phyloP scores from a whole-genome alignment of 2,797 vertebrate genomes.

The Halcyon badia region DNA sequence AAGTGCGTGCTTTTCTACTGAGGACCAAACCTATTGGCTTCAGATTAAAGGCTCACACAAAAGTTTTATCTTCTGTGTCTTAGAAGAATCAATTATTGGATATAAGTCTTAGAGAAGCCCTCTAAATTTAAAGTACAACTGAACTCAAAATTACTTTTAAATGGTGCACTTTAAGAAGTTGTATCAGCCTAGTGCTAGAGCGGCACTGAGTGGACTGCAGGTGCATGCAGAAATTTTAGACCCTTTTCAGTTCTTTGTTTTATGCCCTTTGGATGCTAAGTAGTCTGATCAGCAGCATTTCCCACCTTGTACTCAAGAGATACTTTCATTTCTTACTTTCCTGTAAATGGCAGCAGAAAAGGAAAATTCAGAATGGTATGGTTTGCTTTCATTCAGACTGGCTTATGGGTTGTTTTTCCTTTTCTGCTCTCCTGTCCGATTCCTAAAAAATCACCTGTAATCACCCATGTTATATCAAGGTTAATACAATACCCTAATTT shows the following conservation, averaged over 20 bases:
- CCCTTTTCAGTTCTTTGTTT: background rate
- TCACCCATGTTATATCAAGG: constrained; percentile 18
- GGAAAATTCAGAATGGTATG: background rate
- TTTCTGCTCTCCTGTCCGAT: constrained; percentile 45
- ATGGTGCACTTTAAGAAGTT: constrained; percentile 47
- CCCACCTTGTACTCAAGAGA: background rate
- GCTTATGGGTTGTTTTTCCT: background rate
- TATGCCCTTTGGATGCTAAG: background rate
- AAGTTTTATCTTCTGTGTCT: constrained; percentile 57
- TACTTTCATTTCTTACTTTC: background rate
- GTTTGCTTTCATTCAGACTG: background rate
- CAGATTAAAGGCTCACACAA: constrained; percentile 59
- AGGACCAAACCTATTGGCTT: constrained; percentile 20
- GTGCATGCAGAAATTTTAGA: background rate
- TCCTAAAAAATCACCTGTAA: constrained; percentile 40
- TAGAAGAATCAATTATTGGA: background rate
- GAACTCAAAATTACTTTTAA: constrained; percentile 54
- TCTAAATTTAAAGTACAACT: constrained; percentile 53
- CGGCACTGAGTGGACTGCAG: background rate
- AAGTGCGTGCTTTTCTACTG: constrained; percentile 3
- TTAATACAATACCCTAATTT: constrained; percentile 50
- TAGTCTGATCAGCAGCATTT: constrained; percentile 12
- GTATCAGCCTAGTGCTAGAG: background rate
- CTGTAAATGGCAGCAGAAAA: background rate
- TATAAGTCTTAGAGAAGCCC: constrained; percentile 11